Conservation (phyloP, 2,888 invertebrate genomes). For the Eucriotettix oculatus region DNA sequence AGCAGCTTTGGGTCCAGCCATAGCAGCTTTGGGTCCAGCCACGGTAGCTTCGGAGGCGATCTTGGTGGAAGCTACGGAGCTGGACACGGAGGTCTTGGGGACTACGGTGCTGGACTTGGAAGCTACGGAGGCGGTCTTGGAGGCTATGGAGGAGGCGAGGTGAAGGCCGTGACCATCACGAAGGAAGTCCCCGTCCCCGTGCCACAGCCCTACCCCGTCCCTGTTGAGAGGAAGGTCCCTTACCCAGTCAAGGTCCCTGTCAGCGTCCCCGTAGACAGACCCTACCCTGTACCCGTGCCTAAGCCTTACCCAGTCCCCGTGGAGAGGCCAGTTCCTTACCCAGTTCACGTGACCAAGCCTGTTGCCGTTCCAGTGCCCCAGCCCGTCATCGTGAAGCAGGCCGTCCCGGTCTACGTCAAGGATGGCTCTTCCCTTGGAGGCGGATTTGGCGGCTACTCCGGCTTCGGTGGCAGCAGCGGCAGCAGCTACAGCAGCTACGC, state of each 20-base stretch:
- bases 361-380: slow-evolving; percentile 33
- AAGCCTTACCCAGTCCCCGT: slow-evolving; percentile 23
- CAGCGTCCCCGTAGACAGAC: slow-evolving; percentile 24
- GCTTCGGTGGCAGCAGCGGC: no score
- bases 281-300: slow-evolving; percentile 33
- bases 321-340: slow-evolving; percentile 24
- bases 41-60: background rate
- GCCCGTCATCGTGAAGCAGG: slow-evolving; percentile 32
- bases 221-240: slow-evolving; percentile 21
- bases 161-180: slow-evolving; percentile 9
- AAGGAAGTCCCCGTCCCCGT: slow-evolving; percentile 14
- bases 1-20: background rate
- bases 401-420: slow-evolving; percentile 28
- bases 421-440: background rate
- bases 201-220: slow-evolving; percentile 24
- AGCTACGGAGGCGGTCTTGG: slow-evolving; percentile 3
- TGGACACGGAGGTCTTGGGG: background rate
- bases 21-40: no score
- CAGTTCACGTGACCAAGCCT: slow-evolving; percentile 20
- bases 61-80: background rate
- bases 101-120: background rate
- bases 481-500: no score
- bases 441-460: no score
- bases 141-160: slow-evolving; percentile 1
- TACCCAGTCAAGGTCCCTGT: slow-evolving; percentile 32